Conservation (phyloP, 2,888 invertebrate genomes). For the Macaria liturata region DNA sequence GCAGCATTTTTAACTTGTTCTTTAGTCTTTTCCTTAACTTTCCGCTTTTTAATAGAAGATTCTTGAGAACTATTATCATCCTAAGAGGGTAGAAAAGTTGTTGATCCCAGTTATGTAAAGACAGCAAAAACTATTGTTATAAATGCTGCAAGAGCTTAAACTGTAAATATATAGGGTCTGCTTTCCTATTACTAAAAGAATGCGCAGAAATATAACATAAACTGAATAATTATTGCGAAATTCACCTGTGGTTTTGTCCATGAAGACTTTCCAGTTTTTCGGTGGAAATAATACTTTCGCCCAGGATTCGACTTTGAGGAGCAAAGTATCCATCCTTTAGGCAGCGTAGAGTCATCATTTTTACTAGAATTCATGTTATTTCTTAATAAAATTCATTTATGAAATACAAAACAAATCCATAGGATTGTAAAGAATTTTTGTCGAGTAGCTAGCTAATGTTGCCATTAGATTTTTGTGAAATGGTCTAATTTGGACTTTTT, state of each 20-base stretch:
- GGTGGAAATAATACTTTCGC: constrained; percentile 75
- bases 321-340: constrained; percentile 77
- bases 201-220: not conserved
- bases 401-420: constrained; percentile 10
- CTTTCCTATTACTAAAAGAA: not conserved
- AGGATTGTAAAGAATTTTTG: not conserved
- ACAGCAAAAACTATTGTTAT: not conserved
- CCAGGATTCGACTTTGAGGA: constrained; percentile 72
- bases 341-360: constrained; percentile 62
- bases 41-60: constrained; percentile 50
- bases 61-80: constrained; percentile 20
- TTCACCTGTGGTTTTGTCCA: constrained; percentile 75
- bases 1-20: constrained; percentile 34
- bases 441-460: too few species aligned
- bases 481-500: not conserved
- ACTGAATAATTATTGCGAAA: constrained; percentile 43
- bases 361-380: constrained; percentile 62
- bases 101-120: not conserved
- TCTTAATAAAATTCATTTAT: constrained; percentile 5
- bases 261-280: constrained; percentile 73
- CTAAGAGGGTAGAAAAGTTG: too few species aligned
- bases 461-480: too few species aligned
- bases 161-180: too few species aligned
- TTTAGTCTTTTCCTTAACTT: constrained; percentile 49
- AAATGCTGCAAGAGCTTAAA: not conserved